These are phyloP conservation scores for Columba janthina DNA, from an alignment of 2,113 vertebrate genomes.

Conservation along the genomic window DNA sequence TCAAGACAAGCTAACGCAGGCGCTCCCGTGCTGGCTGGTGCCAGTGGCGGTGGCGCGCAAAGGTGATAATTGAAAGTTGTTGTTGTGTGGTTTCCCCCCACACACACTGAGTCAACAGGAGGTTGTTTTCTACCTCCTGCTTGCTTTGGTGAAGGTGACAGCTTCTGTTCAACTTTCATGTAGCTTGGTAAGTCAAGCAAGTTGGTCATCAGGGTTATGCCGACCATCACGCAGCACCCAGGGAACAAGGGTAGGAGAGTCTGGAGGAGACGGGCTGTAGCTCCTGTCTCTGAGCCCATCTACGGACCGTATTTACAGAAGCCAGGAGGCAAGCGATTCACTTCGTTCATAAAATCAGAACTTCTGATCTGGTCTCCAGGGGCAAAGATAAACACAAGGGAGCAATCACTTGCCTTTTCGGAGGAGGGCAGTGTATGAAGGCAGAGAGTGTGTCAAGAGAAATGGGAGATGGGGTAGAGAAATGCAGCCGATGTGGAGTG, in stretches of 20 bases:
- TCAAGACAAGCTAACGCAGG: slow-evolving; percentile 54
- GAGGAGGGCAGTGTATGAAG: neutral
- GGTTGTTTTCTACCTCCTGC: slow-evolving; percentile 19
- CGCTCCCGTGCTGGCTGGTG: slow-evolving; percentile 32
- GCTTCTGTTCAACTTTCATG: neutral
- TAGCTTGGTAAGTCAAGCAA: neutral
- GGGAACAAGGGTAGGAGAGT: neutral
- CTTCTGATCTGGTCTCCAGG: neutral
- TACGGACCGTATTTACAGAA: neutral
- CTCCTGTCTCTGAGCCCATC: neutral
- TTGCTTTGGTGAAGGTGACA: neutral
- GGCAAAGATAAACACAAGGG: neutral
- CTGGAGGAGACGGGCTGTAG: neutral
- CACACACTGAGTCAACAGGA: slow-evolving; percentile 7
- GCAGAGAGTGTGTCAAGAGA: neutral
- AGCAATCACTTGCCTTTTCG: neutral
- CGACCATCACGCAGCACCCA: neutral
- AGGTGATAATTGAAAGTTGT: slow-evolving; percentile 53
- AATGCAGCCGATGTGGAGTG: neutral
- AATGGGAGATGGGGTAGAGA: neutral
- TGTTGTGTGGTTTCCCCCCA: neutral
- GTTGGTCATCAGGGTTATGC: neutral
- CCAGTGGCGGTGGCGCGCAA: slow-evolving; percentile 30
- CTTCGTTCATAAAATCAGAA: slow-evolving; percentile 14
- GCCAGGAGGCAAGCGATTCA: slow-evolving; percentile 5